Conservation (phyloP, 2,113 vertebrate species). For the Cochlearius cochlearius region DNA sequence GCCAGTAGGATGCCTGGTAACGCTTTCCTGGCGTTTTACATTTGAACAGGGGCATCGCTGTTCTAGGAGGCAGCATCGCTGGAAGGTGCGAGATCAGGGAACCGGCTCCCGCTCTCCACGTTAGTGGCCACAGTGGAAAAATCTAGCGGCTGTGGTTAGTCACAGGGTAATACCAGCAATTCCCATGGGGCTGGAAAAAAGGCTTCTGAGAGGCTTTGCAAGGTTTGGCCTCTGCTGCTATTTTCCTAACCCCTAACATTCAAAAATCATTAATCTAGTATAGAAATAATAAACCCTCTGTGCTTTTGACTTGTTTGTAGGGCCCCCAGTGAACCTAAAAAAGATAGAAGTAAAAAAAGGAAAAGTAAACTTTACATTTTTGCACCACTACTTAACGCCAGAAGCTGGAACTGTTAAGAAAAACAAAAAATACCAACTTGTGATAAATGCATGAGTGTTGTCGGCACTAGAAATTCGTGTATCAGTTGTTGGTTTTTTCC, state of each 20-base stretch:
- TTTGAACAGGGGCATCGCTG: not conserved
- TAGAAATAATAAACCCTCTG: not conserved
- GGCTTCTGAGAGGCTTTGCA: not conserved
- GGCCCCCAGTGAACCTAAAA: not conserved
- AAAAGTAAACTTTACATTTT: not conserved
- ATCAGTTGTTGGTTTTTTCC: not conserved
- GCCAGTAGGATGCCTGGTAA: not conserved
- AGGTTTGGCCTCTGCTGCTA: not conserved
- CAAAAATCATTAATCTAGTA: not conserved
- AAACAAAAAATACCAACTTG: not conserved
- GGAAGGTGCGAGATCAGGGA: not conserved
- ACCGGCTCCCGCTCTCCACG: not conserved
- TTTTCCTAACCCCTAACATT: slow-evolving; percentile 11
- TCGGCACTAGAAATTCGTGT: fast-evolving
- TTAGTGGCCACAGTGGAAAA: not conserved
- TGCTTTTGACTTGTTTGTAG: not conserved
- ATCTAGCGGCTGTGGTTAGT: not conserved
- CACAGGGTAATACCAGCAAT: not conserved
- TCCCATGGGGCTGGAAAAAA: not conserved
- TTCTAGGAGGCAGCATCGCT: not conserved
- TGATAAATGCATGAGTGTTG: not conserved
- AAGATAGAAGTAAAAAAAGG: not conserved
- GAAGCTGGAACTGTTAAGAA: not conserved
- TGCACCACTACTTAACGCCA: not conserved
- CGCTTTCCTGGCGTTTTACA: not conserved